Evolutionary conservation across 2,888 invertebrate species (phyloP).

Genomic region (Atrina japonica): DNA sequence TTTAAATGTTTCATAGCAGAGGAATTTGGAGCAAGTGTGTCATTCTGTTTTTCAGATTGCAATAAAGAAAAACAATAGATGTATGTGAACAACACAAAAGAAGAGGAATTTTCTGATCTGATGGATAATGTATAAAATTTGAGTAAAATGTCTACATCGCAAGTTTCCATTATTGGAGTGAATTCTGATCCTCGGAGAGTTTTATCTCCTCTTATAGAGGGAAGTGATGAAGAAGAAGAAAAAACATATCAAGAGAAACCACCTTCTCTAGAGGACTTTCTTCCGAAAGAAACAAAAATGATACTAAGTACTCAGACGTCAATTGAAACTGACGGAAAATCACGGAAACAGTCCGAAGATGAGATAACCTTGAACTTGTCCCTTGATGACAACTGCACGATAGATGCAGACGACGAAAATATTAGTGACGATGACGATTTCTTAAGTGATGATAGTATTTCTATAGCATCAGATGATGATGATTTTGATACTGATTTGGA

Average conservation of each 20-base stretch:
- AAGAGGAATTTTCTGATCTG: too few species aligned
- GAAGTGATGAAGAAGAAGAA: conserved; percentile 37
- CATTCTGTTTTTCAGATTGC: too few species aligned
- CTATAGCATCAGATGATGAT: conserved; percentile 55
- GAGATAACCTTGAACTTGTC: conserved; percentile 25
- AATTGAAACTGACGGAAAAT: not conserved
- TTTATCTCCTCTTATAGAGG: conserved; percentile 38
- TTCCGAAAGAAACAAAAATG: conserved; percentile 17
- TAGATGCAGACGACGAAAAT: conserved; percentile 28
- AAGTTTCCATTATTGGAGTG: too few species aligned
- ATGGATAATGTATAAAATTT: too few species aligned
- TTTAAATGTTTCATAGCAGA: too few species aligned
- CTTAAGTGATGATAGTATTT: conserved; percentile 51
- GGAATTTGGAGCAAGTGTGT: too few species aligned
- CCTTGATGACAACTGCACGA: conserved; percentile 20
- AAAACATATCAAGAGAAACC: conserved; percentile 6
- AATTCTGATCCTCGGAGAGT: conserved; percentile 8
- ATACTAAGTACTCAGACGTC: not conserved
- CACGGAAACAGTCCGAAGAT: conserved; percentile 2
- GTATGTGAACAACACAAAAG: too few species aligned
- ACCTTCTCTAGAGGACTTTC: conserved; percentile 36
- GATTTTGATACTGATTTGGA: conserved; percentile 76
- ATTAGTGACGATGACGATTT: conserved; percentile 44
- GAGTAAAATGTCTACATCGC: too few species aligned
- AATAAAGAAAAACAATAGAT: too few species aligned